Conservation (phyloP, 2,888 invertebrate species). For the Eilema griseolum region DNA sequence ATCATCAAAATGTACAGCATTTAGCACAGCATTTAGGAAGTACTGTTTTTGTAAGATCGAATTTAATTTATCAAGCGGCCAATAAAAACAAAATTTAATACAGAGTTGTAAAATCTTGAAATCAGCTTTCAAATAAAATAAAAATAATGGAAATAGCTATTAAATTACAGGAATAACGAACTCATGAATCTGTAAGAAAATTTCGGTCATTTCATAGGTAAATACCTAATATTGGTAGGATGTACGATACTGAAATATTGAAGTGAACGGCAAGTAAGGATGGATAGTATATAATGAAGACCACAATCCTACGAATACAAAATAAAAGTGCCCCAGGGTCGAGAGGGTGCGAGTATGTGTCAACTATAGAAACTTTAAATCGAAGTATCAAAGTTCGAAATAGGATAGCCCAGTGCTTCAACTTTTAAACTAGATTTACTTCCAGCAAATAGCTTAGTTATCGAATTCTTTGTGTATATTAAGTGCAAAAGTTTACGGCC, state of each 20-base stretch:
- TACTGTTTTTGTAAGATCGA: too few species aligned
- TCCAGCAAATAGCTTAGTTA: conserved; percentile 19
- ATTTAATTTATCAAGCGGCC: too few species aligned
- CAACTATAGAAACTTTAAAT: conserved; percentile 16
- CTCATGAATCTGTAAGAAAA: too few species aligned
- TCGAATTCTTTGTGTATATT: background rate
- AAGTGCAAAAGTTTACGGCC: background rate
- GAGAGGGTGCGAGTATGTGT: background rate
- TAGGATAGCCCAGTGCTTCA: conserved; percentile 5
- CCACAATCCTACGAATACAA: background rate
- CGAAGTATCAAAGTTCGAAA: conserved; percentile 21
- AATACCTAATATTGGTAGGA: background rate
- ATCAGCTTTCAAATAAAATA: too few species aligned
- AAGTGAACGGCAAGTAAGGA: background rate
- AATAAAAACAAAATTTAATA: too few species aligned
- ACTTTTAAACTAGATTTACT: conserved; percentile 24
- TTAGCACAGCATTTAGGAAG: too few species aligned
- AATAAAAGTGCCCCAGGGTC: background rate
- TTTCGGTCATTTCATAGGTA: too few species aligned
- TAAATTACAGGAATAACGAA: too few species aligned
- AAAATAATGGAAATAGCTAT: too few species aligned
- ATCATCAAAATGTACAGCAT: too few species aligned
- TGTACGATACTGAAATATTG: background rate
- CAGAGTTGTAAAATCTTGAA: too few species aligned
- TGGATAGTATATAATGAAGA: background rate